Conservation (phyloP, 2,888 invertebrate species). For the Syrphus vitripennis region DNA sequence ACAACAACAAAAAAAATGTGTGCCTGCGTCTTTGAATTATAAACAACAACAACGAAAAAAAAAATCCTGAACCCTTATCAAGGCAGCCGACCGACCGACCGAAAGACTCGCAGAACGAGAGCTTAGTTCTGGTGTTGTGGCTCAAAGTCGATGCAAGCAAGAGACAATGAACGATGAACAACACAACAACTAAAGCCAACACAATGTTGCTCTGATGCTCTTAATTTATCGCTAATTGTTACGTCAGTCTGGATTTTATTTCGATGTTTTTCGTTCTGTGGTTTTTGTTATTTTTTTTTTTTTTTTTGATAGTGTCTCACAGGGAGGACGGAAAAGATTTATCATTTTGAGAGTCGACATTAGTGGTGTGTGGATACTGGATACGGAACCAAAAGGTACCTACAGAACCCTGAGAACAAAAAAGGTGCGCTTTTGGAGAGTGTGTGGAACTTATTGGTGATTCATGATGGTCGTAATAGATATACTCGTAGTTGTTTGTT, state of each 20-base stretch:
- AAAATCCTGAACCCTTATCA: slow-evolving; percentile 62
- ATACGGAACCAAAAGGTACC: neutral
- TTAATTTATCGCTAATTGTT: slow-evolving; percentile 72
- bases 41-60: slow-evolving; percentile 60
- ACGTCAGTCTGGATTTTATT: slow-evolving; percentile 65
- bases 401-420: slow-evolving; percentile 38
- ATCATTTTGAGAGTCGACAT: slow-evolving; percentile 38
- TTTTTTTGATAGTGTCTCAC: neutral
- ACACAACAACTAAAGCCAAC: slow-evolving; percentile 24
- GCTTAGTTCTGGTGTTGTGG: slow-evolving; percentile 25
- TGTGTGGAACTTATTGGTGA: slow-evolving; percentile 69
- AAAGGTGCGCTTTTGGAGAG: slow-evolving; percentile 26
- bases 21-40: slow-evolving; percentile 58
- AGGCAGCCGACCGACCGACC: slow-evolving; percentile 51
- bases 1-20: neutral
- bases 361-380: neutral
- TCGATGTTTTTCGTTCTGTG: slow-evolving; percentile 31
- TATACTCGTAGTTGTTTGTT: slow-evolving; percentile 16
- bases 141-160: neutral
- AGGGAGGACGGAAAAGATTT: slow-evolving; percentile 62
- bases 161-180: slow-evolving; percentile 61
- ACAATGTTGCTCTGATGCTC: slow-evolving; percentile 35
- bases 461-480: slow-evolving; percentile 58
- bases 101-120: neutral
- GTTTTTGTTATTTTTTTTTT: neutral